Conservation (phyloP, 2,113 vertebrate genomes). For the Motacilla alba region DNA sequence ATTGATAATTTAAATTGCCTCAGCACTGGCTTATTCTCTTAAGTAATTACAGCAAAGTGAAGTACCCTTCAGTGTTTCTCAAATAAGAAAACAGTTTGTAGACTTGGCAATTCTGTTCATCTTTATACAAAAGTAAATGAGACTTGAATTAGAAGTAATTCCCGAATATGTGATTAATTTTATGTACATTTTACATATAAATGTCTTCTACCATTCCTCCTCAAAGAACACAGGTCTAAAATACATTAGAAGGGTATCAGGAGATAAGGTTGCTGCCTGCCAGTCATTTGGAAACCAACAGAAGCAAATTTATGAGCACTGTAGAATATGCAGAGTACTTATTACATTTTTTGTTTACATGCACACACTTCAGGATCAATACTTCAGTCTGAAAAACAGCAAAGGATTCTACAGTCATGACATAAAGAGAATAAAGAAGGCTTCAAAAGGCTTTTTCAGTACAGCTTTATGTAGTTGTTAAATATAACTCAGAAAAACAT, state of each 20-base stretch:
- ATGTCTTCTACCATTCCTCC: not conserved
- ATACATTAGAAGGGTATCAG: not conserved
- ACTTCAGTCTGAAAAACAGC: not conserved
- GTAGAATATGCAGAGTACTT: not conserved
- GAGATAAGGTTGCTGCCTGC: not conserved
- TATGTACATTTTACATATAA: not conserved
- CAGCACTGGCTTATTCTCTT: not conserved
- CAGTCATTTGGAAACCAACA: not conserved
- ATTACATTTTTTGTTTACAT: not conserved
- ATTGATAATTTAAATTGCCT: not conserved
- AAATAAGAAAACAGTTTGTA: not conserved
- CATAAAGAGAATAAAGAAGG: not conserved
- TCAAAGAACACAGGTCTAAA: not conserved
- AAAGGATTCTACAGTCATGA: not conserved
- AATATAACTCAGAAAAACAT: not conserved
- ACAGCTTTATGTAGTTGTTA: not conserved
- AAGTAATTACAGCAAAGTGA: not conserved
- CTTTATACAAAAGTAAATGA: not conserved
- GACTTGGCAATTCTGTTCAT: not conserved
- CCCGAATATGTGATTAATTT: not conserved
- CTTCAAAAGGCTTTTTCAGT: not conserved
- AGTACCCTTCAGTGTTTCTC: slow-evolving; percentile 2
- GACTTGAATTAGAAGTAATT: not conserved
- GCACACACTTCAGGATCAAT: not conserved
- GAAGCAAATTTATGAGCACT: not conserved